These are phyloP conservation scores for Edolisoma coerulescens DNA, from an alignment of 2,113 vertebrate genomes.

Conservation along the genomic window DNA sequence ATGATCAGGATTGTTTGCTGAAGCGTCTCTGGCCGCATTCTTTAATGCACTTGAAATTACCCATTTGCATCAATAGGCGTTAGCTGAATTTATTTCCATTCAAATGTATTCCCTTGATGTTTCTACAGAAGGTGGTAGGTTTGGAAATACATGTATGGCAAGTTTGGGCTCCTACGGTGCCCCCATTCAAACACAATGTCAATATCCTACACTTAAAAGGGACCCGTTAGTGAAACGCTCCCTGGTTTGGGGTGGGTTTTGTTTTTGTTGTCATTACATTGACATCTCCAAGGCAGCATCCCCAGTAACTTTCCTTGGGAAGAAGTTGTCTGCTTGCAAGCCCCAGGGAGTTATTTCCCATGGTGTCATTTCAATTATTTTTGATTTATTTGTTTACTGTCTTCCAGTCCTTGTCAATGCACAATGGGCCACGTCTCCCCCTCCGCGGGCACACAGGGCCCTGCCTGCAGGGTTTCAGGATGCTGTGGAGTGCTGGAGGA, in stretches of 20 bases:
- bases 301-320: slow-evolving; percentile 38
- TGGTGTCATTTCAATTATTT: slow-evolving; percentile 48
- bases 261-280: slow-evolving; percentile 16
- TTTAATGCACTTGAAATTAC: slow-evolving; percentile 57
- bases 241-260: neutral
- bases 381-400: slow-evolving; percentile 58
- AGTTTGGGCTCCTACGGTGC: slow-evolving; percentile 28
- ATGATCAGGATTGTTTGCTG: slow-evolving; percentile 55
- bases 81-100: slow-evolving; percentile 54
- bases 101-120: slow-evolving; percentile 63
- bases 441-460: neutral
- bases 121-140: slow-evolving; percentile 44
- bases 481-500: fast-evolving
- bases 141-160: slow-evolving; percentile 50
- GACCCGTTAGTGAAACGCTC: neutral
- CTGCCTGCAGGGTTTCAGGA: neutral
- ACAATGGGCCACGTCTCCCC: neutral
- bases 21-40: slow-evolving; percentile 24
- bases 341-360: slow-evolving; percentile 15
- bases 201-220: slow-evolving; percentile 57
- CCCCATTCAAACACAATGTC: slow-evolving; percentile 46
- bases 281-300: slow-evolving; percentile 26
- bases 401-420: slow-evolving; percentile 9
- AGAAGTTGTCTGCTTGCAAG: slow-evolving; percentile 1
- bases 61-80: slow-evolving; percentile 49